Evolutionary conservation across 2,888 invertebrate species (phyloP), one percentile per base, ranked within the genome.

Genomic region (Orchesellides sinensis): DNA sequence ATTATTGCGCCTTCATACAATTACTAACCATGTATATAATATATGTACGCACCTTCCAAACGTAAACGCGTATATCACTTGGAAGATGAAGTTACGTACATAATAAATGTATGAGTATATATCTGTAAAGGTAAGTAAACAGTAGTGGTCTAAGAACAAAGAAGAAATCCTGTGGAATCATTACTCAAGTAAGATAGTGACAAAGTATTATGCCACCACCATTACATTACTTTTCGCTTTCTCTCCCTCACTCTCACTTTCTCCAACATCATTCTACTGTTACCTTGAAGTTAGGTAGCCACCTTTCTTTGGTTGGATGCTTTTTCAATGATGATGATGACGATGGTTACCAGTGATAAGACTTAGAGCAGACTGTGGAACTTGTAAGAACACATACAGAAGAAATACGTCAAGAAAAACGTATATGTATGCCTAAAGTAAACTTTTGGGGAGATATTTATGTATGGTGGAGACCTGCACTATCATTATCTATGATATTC

Each of bases 161-260:
- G 73, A 69, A 19, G 72, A 81, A 72, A 72, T 66, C 66, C 45
- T 72, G 45, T 47, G 56, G 80, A 66, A 84, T 84, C 86, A 84
- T 86, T 84, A 86, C 83, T 86, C 86, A 84, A 81, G 79, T 74
- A 66, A 83, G 86, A 86, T 85, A 86, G 85, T 86, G 86, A 85
- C 86, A 86, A 85, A 86, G 85, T 85, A 86, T 80, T 85, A 72
- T 83, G 80, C 72, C 80, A 65, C 80, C 80, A 72, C 72, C 80
- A 80, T 80, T 63, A 80, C 80, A 80, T 80, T 80, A 80, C 80
- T 80, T 80, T 80, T 72, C 72, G 72, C 80, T 80, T 79, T 54
- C 61, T 35, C 56, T 35, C 25, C 63, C 29, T 29, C 54, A 35
- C 68, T 35, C 29, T 47, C 49, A 25, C 40, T 56, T 10, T 65